These are phyloP conservation scores for Drosophila phalerata DNA, from an alignment of 2,888 invertebrate genomes.

Conservation along the genomic window DNA sequence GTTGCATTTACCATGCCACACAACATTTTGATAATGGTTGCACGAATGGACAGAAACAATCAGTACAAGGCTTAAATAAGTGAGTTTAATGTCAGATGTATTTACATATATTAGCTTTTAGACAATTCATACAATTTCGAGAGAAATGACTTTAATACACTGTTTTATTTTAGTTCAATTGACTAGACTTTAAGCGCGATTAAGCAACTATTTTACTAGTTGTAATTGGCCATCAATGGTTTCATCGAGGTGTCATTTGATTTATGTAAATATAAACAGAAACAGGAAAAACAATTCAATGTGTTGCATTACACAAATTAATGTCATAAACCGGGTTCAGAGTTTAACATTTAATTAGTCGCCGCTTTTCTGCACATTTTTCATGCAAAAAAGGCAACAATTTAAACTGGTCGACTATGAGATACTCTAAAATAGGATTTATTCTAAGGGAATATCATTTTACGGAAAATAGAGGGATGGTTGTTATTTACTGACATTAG, in stretches of 20 bases:
- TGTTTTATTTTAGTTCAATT: neutral
- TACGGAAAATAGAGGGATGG: no score
- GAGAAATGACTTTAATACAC: neutral
- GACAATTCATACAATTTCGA: slow-evolving; percentile 6
- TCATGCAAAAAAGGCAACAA: neutral
- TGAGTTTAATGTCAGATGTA: neutral
- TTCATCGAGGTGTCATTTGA: slow-evolving; percentile 18
- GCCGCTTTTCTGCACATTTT: slow-evolving; percentile 5
- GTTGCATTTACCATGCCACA: slow-evolving; percentile 15
- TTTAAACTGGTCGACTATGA: neutral
- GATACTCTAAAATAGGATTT: neutral
- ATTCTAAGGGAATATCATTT: no score
- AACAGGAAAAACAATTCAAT: slow-evolving; percentile 39
- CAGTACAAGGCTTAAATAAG: neutral
- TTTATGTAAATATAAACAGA: slow-evolving; percentile 37
- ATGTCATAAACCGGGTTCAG: slow-evolving; percentile 36
- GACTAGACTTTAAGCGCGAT: neutral
- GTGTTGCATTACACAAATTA: slow-evolving; percentile 53
- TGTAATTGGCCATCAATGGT: slow-evolving; percentile 3
- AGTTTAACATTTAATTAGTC: slow-evolving; percentile 52
- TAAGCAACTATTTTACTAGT: neutral
- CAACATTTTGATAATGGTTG: slow-evolving; percentile 13
- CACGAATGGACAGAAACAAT: slow-evolving; percentile 4
- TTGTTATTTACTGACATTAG: neutral
- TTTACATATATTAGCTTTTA: neutral